phyloP scores from a whole-genome alignment of 2,888 invertebrate species.

The Ellobium chinense region DNA sequence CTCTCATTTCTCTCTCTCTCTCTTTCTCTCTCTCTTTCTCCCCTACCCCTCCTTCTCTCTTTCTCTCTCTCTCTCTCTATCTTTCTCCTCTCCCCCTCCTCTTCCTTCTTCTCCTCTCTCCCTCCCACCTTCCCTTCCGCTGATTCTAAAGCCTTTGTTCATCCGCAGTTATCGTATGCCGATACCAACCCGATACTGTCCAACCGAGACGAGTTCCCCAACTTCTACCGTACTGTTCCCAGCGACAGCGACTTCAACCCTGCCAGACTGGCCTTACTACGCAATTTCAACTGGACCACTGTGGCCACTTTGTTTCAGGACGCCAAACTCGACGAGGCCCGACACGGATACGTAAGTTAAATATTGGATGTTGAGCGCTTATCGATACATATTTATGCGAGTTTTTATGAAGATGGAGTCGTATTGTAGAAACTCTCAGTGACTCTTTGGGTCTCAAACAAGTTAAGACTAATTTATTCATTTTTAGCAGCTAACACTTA shows the following conservation, averaged over 20 bases:
- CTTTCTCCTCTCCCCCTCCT: not conserved
- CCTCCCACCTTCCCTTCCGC: not conserved
- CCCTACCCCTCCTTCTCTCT: not conserved
- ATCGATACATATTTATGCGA: too few relatives aligned
- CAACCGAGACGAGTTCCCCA: slow-evolving; percentile 86
- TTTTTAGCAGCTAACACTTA: too few relatives aligned
- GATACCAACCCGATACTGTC: slow-evolving; percentile 98
- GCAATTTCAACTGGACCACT: slow-evolving; percentile 97
- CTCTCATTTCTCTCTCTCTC: not conserved
- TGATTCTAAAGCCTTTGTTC: not conserved
- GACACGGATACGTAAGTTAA: slow-evolving; percentile 48
- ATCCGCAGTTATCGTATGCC: slow-evolving; percentile 91
- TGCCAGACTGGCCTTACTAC: slow-evolving; percentile 91
- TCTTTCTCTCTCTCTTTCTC: not conserved
- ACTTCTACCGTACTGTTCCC: slow-evolving; percentile 97
- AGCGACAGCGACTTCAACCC: slow-evolving; percentile 97
- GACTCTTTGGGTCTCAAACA: too few relatives aligned
- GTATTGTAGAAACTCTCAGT: too few relatives aligned
- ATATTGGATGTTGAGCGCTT: not conserved
- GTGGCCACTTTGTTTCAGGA: slow-evolving; percentile 93
- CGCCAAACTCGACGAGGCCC: slow-evolving; percentile 40
- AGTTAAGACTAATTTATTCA: too few relatives aligned
- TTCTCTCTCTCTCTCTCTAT: not conserved
- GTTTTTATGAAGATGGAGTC: too few relatives aligned
- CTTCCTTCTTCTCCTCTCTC: not conserved